Evolutionary conservation across 2,113 vertebrate genomes (phyloP), one percentile per base, ranked within the genome.

Genomic region (Sander vitreus): DNA sequence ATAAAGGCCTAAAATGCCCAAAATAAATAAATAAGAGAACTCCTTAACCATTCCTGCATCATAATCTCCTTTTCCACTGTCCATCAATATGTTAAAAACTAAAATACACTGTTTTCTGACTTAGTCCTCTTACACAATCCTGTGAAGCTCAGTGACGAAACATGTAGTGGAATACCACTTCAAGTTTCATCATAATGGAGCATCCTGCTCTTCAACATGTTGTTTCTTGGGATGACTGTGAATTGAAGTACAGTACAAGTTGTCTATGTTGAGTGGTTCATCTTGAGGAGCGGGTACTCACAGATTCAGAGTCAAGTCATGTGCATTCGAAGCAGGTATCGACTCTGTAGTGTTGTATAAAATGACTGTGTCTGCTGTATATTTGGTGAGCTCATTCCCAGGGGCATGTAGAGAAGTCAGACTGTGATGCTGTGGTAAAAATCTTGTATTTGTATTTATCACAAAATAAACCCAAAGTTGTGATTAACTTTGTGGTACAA

Each of bases 321-420:
- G 58, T 57, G 43, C 18, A 15, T 75, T 51, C 2, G 4, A 18
- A 55, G 71, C 19, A 65, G 45, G 62, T 65, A 27, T 66, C 47
- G 33, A 43, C 55, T 25, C 1, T 19, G 50, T 25, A 11, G 25
- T 65, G 59, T 85, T 57, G 21, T 10, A 43, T 54, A n/a, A 70
- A 72, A 82, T 50, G 23, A 66, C 70, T 45, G 50, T 16, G 33
- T 76, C 60, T 66, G 60, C 58, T 82, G 70, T 76, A 68, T 70
- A 30, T 55, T 36, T 30, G 23, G 23, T 30, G 25, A 48, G 45
- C 65, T 66, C 23, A 48, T 87, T 69, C 81, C 51, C 39, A 68
- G 50, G 19, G 25, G 27, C 43, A 15, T 43, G 59, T 50, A 65
- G 43, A 21, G 9, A 5, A 65, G 47, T 78, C 21, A 0, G 63